These are phyloP conservation scores for Oxyteleia sp. DNA, from an alignment of 2,888 invertebrate species.

Conservation along the genomic window DNA sequence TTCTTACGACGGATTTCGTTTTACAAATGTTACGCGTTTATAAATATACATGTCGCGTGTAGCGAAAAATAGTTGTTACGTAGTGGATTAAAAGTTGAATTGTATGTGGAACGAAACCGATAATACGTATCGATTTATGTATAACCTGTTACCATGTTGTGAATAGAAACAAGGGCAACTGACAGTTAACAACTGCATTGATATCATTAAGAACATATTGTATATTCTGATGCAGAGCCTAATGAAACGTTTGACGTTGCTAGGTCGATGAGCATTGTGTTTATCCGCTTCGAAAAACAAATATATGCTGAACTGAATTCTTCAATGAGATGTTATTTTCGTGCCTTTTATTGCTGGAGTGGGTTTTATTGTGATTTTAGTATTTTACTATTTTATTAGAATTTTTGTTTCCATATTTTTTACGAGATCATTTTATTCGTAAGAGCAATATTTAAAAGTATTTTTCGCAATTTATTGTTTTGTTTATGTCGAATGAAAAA, in stretches of 20 bases:
- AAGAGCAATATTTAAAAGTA: too few relatives aligned
- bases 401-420: too few relatives aligned
- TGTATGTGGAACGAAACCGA: slow-evolving; percentile 38
- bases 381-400: slow-evolving; percentile 7
- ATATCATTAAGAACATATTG: slow-evolving; percentile 69
- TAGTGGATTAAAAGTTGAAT: slow-evolving; percentile 51
- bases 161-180: slow-evolving; percentile 67
- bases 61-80: slow-evolving; percentile 21
- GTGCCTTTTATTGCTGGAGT: slow-evolving; percentile 1
- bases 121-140: slow-evolving; percentile 63
- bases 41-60: slow-evolving; percentile 24
- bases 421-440: too few relatives aligned
- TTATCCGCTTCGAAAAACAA: slow-evolving; percentile 45
- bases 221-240: slow-evolving; percentile 55
- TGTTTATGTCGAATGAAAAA: too few relatives aligned
- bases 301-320: slow-evolving; percentile 21
- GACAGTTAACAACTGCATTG: slow-evolving; percentile 67
- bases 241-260: slow-evolving; percentile 69
- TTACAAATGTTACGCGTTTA: slow-evolving; percentile 23
- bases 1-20: slow-evolving; percentile 11
- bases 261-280: slow-evolving; percentile 56
- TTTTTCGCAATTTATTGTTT: too few relatives aligned
- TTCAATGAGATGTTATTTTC: slow-evolving; percentile 26
- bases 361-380: not conserved
- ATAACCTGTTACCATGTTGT: slow-evolving; percentile 56